These are phyloP conservation scores for Harmothoe impar DNA, from an alignment of 2,888 invertebrate species.

Conservation along the genomic window DNA sequence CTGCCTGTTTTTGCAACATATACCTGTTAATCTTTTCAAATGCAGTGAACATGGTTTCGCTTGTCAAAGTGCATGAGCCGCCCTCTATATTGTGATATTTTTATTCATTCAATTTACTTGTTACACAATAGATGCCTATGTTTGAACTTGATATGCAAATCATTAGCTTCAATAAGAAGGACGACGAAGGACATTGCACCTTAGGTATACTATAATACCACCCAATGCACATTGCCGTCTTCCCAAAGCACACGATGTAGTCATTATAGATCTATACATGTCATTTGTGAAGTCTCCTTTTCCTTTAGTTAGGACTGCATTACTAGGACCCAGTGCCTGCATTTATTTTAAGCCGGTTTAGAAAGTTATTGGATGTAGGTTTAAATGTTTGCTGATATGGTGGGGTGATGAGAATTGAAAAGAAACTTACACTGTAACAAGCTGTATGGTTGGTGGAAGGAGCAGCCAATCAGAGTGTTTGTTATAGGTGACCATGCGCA, in stretches of 20 bases:
- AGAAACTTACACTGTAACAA: not conserved
- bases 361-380: not conserved
- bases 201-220: not conserved
- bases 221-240: slow-evolving; percentile 38
- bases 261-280: not conserved
- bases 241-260: not conserved
- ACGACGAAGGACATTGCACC: not conserved
- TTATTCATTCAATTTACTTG: slow-evolving; percentile 15
- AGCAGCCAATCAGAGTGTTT: slow-evolving; percentile 40
- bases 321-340: not conserved
- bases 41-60: slow-evolving; percentile 40
- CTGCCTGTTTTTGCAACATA: slow-evolving; percentile 7
- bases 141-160: slow-evolving; percentile 33
- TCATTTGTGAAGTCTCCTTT: not conserved
- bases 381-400: slow-evolving; percentile 32
- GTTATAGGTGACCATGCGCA: not conserved
- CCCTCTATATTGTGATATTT: slow-evolving; percentile 39
- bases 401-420: not conserved
- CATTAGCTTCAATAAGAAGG: not conserved
- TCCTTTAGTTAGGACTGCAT: not conserved
- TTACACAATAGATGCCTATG: not conserved
- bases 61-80: slow-evolving; percentile 52
- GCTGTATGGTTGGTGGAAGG: slow-evolving; percentile 8
- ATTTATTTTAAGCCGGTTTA: not conserved
- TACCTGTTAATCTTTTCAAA: slow-evolving; percentile 10